Base-by-base conservation (phyloP, 2,797 vertebrate genomes). In the Chiroxiphia lanceolata region DNA sequence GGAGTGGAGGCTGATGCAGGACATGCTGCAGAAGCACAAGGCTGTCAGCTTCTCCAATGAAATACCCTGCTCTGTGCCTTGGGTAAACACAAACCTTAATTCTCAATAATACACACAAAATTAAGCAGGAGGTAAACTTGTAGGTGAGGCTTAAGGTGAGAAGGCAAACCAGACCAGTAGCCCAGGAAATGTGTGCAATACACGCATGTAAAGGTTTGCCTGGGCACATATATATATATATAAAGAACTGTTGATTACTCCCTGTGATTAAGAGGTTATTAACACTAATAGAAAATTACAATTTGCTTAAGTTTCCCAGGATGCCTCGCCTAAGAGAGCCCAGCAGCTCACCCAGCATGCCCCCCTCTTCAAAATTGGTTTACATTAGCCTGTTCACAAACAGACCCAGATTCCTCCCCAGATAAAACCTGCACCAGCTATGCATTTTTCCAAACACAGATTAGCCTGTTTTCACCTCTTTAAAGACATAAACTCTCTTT, bases 371-470 rank as follows among this genome's bases (percentile, higher is more conserved):
- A 88, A 95, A 94, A 94, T 36, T 76, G 75, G 76, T 95, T 97
- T 69, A 34, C 47, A 86, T 92, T 70, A 95, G 77, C 68, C 92
- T 95, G 70, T 87, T 97, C 88, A 93, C 79, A 93, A 95, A 88
- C 76, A 78, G 74, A 77, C 25, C 40, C 67, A 61, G 38, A 90
- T 74, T 83, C 78, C 82, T 93, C 77, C 80, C 26, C 76, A 74
- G 75, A 94, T 38, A 87, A 76, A 94, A 67, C 26, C 54, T 92
- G 54, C 70, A 29, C 47, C 54, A 69, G 70, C 25, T 26, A 60
- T 13, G 18, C 61, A 47, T 38, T 90, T 87, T 93, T 76, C n/a
- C 57, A 77, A 81, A 91, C 20, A 54, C 59, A 48, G 68, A 75
- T 21, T 6, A 69, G 33, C 63, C 56, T 81, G 7, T 77, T 93